A percentile compares a stretch with the other conserved stretches of the same genome.
Evolutionary conservation across 1,140 invertebrate genomes (phyloP).

Genomic region (Procambarus clarkii): DNA sequence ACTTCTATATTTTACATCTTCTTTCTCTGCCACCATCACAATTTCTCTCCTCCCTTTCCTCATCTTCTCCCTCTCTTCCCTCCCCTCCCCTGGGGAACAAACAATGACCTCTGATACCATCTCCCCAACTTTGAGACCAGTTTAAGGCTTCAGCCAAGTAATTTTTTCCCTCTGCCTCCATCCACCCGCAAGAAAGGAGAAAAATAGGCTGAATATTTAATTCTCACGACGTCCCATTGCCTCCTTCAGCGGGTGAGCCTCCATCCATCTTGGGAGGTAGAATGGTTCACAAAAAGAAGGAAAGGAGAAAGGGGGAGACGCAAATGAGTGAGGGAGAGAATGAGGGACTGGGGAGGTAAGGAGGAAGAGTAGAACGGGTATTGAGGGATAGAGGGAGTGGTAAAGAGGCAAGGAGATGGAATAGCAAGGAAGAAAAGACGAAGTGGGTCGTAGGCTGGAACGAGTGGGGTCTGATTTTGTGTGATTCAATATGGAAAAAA

Average conservation of each 20-base stretch:
- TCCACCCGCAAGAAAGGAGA: neutral
- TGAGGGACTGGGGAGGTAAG: no score
- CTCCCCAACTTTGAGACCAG: neutral
- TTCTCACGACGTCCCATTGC: neutral
- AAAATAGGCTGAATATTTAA: constrained; percentile 29
- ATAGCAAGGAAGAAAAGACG: no score
- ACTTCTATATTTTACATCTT: no score
- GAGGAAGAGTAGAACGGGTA: no score
- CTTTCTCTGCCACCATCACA: no score
- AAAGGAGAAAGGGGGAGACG: neutral
- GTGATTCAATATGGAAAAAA: no score
- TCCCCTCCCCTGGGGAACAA: neutral
- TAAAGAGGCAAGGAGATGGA: no score
- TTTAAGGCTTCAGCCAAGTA: neutral
- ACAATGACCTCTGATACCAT: neutral
- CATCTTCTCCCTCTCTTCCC: neutral
- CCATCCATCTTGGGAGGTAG: constrained; percentile 21
- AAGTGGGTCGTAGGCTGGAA: no score
- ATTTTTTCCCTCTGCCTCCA: neutral
- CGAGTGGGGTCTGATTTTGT: no score
- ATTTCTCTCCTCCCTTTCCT: neutral
- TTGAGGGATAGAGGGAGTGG: no score
- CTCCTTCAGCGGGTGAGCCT: neutral
- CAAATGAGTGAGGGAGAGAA: no score
- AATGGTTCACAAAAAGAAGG: constrained; percentile 10